Percentiles rank a stretch among this genome's conserved stretches.
Conservation (phyloP, 1,140 invertebrate genomes). For the Phymastichus coffea region DNA sequence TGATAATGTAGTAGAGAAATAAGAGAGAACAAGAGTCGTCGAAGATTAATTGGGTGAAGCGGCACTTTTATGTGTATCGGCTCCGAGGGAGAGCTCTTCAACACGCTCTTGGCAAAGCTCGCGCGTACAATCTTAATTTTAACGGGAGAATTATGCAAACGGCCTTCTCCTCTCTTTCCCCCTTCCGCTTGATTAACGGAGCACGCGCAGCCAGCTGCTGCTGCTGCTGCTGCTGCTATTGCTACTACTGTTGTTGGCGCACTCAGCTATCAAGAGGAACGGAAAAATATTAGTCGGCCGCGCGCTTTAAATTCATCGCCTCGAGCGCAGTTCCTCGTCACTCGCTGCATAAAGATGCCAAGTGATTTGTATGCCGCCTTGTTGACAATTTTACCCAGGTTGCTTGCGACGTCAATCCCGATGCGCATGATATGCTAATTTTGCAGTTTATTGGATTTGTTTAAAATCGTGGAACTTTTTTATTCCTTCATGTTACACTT, state of each 20-base stretch:
- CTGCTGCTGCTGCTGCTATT: no score
- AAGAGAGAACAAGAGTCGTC: no score
- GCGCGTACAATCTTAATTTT: conserved; percentile 7
- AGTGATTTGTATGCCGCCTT: no score
- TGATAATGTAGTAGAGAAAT: no score
- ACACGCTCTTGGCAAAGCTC: neutral
- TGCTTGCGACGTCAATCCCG: no score
- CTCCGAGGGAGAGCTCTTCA: neutral
- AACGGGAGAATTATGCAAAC: neutral
- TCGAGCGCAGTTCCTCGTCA: no score
- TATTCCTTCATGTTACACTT: no score
- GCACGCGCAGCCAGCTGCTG: neutral
- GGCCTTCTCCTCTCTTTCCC: neutral
- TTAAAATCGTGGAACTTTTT: no score
- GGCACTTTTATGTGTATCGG: neutral
- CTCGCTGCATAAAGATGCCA: no score
- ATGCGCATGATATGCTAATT: no score
- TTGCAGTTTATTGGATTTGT: no score
- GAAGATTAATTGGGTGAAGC: neutral
- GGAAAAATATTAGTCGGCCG: neutral
- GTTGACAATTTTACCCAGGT: no score
- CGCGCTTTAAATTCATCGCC: conserved; percentile 1
- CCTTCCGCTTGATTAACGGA: neutral
- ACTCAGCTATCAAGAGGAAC: neutral
- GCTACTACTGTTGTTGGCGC: neutral